Base-by-base conservation (phyloP, 2,113 vertebrate genomes). In the Ginglymostoma cirratum region DNA sequence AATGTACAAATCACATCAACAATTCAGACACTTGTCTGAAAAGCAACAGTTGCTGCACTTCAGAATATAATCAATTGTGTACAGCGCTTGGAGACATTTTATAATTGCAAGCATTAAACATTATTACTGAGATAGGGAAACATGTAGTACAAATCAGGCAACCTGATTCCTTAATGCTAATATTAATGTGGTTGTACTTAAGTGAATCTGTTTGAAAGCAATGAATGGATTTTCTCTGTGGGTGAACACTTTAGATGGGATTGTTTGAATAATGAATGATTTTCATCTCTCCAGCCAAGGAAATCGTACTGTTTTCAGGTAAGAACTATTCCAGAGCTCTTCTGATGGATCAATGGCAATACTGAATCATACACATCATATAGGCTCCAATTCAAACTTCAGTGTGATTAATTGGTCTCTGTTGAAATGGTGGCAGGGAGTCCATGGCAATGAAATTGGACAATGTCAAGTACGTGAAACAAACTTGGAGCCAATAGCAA, bases 71-170 rank as follows among this genome's bases (percentile, higher is more conserved):
- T 86, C 45, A 48, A 86, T 48, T 86, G 45, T 86, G 21, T 86
- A 24, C 19, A 86, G 23, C 23, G 45, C 42, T 86, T 48, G 6
- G 85, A 48, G 85, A 52, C 85, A 86, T 27, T 42, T 85, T 85
- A 85, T 85, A 86, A 48, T 24, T 48, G 85, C 85, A 86, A 86
- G 85, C 45, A 86, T 86, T 86, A 48, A 86, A 86, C 85, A 48
- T 52, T 52, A 10, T 45, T 48, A 86, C 45, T 6, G 6, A 86
- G 42, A 24, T 24, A 27, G 45, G 8, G 17, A 85, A 85, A 45
- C 19, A 23, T 85, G 42, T 45, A 23, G 42, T 52, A 86, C 21
- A 86, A 52, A 45, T 23, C 24, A 8, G 85, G 3, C 23, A 48
- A 45, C 23, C 21, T 48, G 85, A 52, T 86, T 24, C 21, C 23